These are phyloP conservation scores for Siphlonurus alternatus DNA, from an alignment of 2,888 invertebrate species.

Conservation along the genomic window DNA sequence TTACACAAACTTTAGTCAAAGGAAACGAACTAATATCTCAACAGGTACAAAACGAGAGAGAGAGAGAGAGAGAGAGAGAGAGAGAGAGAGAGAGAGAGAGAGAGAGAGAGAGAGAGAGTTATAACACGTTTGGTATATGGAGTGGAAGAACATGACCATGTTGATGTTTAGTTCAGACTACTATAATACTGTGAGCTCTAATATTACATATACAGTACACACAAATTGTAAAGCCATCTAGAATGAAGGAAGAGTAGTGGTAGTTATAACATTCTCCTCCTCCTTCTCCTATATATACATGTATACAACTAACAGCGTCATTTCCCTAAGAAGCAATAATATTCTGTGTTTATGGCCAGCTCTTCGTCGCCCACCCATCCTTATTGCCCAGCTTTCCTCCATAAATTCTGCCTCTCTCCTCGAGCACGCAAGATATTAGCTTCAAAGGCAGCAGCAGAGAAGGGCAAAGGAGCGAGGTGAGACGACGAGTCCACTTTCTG, in stretches of 20 bases:
- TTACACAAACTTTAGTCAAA: too few relatives aligned
- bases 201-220: background rate
- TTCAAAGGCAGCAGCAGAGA: background rate
- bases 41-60: background rate
- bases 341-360: background rate
- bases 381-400: background rate
- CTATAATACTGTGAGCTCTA: background rate
- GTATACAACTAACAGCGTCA: background rate
- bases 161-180: background rate
- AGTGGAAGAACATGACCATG: background rate
- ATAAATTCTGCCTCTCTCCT: background rate
- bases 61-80: background rate
- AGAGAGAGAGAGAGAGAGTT: background rate
- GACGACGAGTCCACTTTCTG: background rate
- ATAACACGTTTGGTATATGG: too few relatives aligned
- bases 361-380: background rate
- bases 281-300: too few relatives aligned
- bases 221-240: background rate
- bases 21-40: too few relatives aligned
- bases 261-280: too few relatives aligned
- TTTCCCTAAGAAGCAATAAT: background rate
- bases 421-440: background rate
- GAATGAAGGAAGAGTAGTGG: too few relatives aligned
- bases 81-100: background rate
- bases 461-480: too few relatives aligned